phyloP scores from a whole-genome alignment of 2,113 vertebrate species.

The Gadus chalcogrammus region DNA sequence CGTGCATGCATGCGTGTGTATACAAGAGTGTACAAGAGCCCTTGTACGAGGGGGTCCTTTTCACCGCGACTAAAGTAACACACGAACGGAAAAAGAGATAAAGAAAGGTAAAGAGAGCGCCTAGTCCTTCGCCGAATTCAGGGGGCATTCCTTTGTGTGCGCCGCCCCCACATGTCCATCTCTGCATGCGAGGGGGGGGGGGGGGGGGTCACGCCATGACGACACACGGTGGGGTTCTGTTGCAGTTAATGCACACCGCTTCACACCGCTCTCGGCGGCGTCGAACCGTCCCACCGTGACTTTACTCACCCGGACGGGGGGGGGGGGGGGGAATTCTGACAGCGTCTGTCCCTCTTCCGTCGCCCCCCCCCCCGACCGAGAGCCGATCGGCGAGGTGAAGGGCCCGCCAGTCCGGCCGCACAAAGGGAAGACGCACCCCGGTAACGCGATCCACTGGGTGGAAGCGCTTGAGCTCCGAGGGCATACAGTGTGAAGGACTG shows the following conservation, averaged over 20 bases:
- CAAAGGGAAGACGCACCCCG: conserved; percentile 46
- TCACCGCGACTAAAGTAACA: conserved; percentile 29
- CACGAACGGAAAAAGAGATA: conserved; percentile 33
- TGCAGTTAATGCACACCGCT: conserved; percentile 45
- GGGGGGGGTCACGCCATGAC: conserved; percentile 22
- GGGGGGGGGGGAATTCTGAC: conserved; percentile 43
- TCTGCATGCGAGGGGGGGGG: background rate
- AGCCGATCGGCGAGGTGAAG: conserved; percentile 53
- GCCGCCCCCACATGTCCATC: background rate
- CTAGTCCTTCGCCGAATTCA: conserved; percentile 31
- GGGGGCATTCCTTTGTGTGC: conserved; percentile 15
- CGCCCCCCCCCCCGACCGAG: conserved; percentile 22
- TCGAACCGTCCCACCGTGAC: conserved; percentile 17
- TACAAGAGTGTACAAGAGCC: conserved; percentile 21
- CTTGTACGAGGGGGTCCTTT: conserved; percentile 27
- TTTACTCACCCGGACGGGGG: conserved; percentile 38
- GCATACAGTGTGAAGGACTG: conserved; percentile 33
- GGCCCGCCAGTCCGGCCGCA: conserved; percentile 38
- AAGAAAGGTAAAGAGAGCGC: background rate
- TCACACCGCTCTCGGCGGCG: conserved; percentile 43
- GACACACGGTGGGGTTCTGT: conserved; percentile 23
- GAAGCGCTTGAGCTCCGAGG: conserved; percentile 21
- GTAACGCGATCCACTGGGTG: conserved; percentile 45
- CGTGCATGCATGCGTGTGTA: too few relatives aligned
- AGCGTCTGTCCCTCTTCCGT: conserved; percentile 1